Conservation (phyloP, 2,113 vertebrate genomes). For the Dicaeum eximium region DNA sequence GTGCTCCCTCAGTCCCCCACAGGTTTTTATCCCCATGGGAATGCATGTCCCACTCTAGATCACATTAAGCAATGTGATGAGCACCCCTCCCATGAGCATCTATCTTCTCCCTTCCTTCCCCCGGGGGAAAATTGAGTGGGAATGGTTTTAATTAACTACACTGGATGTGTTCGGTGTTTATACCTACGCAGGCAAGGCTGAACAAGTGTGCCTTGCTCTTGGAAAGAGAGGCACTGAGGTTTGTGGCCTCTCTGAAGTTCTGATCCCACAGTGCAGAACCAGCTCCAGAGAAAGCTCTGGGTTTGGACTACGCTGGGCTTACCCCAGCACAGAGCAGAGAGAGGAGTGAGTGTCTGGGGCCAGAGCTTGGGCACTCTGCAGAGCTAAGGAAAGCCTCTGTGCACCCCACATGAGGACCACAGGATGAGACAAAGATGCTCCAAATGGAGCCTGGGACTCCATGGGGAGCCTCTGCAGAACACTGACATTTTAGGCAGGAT, state of each 20-base stretch:
- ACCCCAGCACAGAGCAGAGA: neutral
- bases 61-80: neutral
- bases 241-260: slow-evolving; percentile 44
- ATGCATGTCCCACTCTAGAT: neutral
- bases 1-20: neutral
- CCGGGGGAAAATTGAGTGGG: slow-evolving; percentile 7
- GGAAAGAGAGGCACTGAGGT: neutral
- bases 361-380: neutral
- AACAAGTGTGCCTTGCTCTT: slow-evolving; percentile 17
- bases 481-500: neutral
- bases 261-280: neutral
- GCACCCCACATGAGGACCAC: neutral
- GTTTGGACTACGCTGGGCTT: neutral
- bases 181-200: slow-evolving; percentile 24
- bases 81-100: slow-evolving; percentile 13
- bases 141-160: slow-evolving; percentile 57
- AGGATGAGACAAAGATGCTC: neutral
- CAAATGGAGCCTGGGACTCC: neutral
- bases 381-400: neutral
- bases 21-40: neutral
- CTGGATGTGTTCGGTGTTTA: neutral
- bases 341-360: fast-evolving
- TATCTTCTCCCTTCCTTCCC: slow-evolving; percentile 31
- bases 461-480: neutral
- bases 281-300: neutral